Conservation (phyloP, 2,888 invertebrate genomes). For the Macropis europaea region DNA sequence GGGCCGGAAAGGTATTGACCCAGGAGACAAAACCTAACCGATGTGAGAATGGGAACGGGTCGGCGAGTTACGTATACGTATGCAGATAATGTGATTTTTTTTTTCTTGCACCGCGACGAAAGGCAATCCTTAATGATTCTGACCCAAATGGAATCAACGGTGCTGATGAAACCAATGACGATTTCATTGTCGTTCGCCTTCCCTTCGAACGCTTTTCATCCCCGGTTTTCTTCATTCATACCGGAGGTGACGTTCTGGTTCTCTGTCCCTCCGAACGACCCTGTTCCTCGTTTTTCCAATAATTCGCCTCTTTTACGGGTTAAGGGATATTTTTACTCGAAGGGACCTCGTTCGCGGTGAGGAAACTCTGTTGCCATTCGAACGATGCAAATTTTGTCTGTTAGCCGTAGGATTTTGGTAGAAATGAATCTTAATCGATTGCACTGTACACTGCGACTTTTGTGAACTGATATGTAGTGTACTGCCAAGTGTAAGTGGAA, state of each 20-base stretch:
- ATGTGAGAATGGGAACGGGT: conserved; percentile 41
- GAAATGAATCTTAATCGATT: no score
- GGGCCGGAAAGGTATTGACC: conserved; percentile 59
- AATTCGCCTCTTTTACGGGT: conserved; percentile 2
- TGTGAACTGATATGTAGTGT: no score
- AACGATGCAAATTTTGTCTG: no score
- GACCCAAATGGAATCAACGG: conserved; percentile 64
- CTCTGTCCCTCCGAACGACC: neutral
- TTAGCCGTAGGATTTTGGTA: no score
- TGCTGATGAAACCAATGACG: conserved; percentile 48
- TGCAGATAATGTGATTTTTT: conserved; percentile 38
- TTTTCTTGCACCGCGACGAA: conserved; percentile 55
- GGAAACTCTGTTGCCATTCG: neutral
- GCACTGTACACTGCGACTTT: no score
- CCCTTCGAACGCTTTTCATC: conserved; percentile 25
- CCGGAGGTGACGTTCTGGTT: neutral
- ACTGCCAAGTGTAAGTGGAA: no score
- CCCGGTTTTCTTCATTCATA: neutral
- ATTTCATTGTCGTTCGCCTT: conserved; percentile 34
- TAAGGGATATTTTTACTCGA: neutral
- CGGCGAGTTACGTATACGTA: conserved; percentile 43
- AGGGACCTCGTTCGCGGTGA: neutral
- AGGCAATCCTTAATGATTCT: conserved; percentile 69
- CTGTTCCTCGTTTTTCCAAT: conserved; percentile 11
- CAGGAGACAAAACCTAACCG: conserved; percentile 31